These are phyloP conservation scores for Falco punctatus DNA, from an alignment of 2,113 vertebrate species.

Conservation along the genomic window DNA sequence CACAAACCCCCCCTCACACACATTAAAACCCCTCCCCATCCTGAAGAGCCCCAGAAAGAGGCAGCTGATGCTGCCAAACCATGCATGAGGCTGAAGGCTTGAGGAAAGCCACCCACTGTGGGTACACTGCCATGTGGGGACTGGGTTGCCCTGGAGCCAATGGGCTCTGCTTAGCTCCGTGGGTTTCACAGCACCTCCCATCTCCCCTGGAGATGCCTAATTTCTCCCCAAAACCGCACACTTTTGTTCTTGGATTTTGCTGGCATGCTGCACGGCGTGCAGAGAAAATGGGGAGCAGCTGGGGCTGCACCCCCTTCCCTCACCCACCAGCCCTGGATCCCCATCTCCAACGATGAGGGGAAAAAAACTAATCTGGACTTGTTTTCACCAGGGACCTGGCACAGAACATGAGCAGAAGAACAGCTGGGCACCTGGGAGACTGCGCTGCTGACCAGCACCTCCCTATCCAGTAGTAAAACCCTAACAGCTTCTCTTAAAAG, in stretches of 20 bases:
- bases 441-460: background rate
- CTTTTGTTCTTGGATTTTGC: background rate
- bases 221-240: background rate
- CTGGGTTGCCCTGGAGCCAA: rapidly evolving
- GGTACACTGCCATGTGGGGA: background rate
- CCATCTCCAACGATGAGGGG: background rate
- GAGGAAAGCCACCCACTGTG: rapidly evolving
- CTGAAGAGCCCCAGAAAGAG: background rate
- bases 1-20: background rate
- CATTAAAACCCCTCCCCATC: background rate
- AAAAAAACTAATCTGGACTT: background rate
- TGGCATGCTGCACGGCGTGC: rapidly evolving
- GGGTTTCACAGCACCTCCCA: background rate
- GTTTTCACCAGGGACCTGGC: background rate
- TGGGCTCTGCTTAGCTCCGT: rapidly evolving
- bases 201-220: too few species aligned
- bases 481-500: background rate
- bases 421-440: background rate
- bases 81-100: rapidly evolving
- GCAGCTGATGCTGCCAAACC: background rate
- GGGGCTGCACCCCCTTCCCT: background rate
- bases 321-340: too few species aligned
- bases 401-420: background rate
- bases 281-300: background rate
- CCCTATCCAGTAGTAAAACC: background rate